phyloP scores from a whole-genome alignment of 2,888 invertebrate genomes.

The Melanophora roralis region DNA sequence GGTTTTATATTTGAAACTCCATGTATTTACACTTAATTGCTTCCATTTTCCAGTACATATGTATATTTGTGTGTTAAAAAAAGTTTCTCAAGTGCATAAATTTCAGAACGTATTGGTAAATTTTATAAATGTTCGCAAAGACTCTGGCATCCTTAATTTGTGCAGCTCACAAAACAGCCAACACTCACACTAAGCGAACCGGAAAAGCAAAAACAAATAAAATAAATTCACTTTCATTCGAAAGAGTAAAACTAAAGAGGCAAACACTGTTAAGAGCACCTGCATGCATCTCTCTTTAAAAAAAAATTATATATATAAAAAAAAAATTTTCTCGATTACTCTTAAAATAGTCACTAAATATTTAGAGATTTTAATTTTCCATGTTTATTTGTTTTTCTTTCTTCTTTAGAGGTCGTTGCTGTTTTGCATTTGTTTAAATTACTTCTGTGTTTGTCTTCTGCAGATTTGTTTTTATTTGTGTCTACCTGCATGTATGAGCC shows the following conservation, averaged over 20 bases:
- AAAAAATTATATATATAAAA: no score
- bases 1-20: no score
- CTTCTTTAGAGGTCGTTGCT: conserved; percentile 60
- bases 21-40: no score
- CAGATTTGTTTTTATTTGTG: not conserved
- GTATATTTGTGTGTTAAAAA: no score
- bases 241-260: conserved; percentile 11
- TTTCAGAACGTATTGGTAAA: no score
- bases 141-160: no score
- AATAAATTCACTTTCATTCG: conserved; percentile 62
- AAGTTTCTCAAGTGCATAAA: no score
- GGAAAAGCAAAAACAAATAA: conserved; percentile 2
- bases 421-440: conserved; percentile 33
- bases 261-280: no score
- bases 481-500: conserved; percentile 33
- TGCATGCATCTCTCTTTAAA: no score
- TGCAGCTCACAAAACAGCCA: not conserved
- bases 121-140: no score
- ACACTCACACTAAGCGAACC: not conserved
- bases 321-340: not conserved
- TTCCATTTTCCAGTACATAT: no score
- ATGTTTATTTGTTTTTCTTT: not conserved
- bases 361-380: conserved; percentile 20
- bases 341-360: not conserved
- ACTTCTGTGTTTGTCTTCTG: not conserved